Percentiles rank a stretch among this genome's conserved stretches.
These are phyloP conservation scores for Papilio glaucus DNA, from an alignment of 1,140 invertebrate species.

Conservation along the genomic window DNA sequence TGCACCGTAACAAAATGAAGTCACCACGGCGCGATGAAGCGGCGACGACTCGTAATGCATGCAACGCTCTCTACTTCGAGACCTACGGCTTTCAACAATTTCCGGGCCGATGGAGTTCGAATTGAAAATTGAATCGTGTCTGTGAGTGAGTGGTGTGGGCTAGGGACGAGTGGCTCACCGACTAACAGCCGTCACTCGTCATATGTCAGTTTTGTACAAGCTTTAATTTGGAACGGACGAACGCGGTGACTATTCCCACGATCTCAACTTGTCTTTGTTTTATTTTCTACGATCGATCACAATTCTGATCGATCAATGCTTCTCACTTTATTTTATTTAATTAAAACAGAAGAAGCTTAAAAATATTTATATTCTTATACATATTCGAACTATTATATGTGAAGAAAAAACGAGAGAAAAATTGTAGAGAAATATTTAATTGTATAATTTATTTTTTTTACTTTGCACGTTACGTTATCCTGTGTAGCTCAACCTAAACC, in stretches of 20 bases:
- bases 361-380: too few relatives aligned
- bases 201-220: conserved; percentile 31
- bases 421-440: too few relatives aligned
- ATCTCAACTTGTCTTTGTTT: conserved; percentile 20
- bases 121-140: conserved; percentile 51
- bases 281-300: not conserved
- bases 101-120: conserved; percentile 45
- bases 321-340: not conserved
- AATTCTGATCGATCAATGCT: not conserved
- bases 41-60: conserved; percentile 30
- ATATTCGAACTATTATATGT: too few relatives aligned
- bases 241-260: conserved; percentile 12
- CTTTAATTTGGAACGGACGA: conserved; percentile 13
- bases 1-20: conserved; percentile 33
- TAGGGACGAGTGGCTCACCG: conserved; percentile 12
- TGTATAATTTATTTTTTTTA: too few relatives aligned
- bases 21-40: conserved; percentile 1
- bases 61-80: conserved; percentile 33
- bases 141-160: conserved; percentile 28
- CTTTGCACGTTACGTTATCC: too few relatives aligned
- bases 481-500: too few relatives aligned
- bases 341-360: not conserved
- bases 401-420: too few relatives aligned
- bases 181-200: conserved; percentile 19
- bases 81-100: conserved; percentile 53